phyloP scores from a whole-genome alignment of 2,113 vertebrate species.

The Sorex fumeus region DNA sequence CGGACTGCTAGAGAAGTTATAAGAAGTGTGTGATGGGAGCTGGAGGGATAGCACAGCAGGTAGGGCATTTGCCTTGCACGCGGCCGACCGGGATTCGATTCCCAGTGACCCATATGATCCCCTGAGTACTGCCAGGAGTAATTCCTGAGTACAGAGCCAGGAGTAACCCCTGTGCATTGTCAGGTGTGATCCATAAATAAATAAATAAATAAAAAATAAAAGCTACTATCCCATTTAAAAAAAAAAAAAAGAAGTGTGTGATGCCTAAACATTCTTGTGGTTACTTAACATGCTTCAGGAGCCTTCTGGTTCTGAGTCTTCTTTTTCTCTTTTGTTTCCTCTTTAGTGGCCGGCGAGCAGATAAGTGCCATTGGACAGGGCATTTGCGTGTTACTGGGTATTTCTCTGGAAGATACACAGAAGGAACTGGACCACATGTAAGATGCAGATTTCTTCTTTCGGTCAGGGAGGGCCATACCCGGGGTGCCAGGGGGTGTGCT shows the following conservation, averaged over 20 bases:
- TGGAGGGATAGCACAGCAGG: too few species aligned
- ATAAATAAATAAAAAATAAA: too few species aligned
- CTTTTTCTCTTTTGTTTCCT: conserved; percentile 58
- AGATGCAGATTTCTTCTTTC: conserved; percentile 83
- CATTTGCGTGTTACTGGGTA: conserved; percentile 96
- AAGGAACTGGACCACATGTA: conserved; percentile 97
- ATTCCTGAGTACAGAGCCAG: too few species aligned
- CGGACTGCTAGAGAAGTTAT: background rate
- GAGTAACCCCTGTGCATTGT: too few species aligned
- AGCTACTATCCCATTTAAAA: too few species aligned
- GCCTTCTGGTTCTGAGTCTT: background rate
- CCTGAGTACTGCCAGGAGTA: too few species aligned
- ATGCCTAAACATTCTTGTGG: background rate
- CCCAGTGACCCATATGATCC: too few species aligned
- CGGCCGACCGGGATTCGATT: too few species aligned
- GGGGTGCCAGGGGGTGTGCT: too few species aligned
- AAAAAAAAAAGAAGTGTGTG: conserved; percentile 6
- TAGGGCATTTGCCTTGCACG: too few species aligned
- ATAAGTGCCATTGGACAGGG: conserved; percentile 96
- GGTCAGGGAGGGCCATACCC: too few species aligned
- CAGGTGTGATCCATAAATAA: too few species aligned
- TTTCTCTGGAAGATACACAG: conserved; percentile 96
- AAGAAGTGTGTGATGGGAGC: conserved; percentile 14
- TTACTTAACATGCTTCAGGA: background rate
- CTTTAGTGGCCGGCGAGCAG: conserved; percentile 94